Evolutionary conservation across 2,888 invertebrate genomes (phyloP).

Genomic region (Rotaria magnacalcarata): DNA sequence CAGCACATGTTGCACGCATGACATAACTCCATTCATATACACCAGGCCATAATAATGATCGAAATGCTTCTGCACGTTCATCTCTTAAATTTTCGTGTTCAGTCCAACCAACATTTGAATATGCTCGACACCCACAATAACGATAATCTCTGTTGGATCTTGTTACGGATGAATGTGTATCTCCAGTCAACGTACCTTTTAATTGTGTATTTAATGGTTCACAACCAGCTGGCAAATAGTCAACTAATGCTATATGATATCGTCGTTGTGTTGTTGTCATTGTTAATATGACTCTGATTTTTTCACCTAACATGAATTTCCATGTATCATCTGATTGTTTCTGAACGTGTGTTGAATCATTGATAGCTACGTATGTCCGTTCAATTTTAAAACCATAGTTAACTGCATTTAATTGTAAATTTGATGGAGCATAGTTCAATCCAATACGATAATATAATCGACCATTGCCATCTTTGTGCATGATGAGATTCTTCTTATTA

Average conservation of each 20-base stretch:
- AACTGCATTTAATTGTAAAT: conserved; percentile 29
- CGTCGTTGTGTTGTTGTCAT: conserved; percentile 32
- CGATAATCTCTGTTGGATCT: background rate
- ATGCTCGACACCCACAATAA: background rate
- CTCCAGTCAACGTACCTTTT: background rate
- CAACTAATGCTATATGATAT: conserved; percentile 29
- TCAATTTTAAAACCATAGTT: conserved; percentile 34
- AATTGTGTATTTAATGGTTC: conserved; percentile 28
- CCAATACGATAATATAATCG: conserved; percentile 35
- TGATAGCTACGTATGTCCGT: background rate
- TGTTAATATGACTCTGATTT: conserved; percentile 26
- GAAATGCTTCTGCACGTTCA: conserved; percentile 30
- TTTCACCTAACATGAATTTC: conserved; percentile 30
- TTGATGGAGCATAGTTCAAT: conserved; percentile 30
- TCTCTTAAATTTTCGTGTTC: conserved; percentile 28
- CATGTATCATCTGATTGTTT: conserved; percentile 30
- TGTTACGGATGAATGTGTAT: conserved; percentile 15
- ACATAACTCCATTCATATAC: conserved; percentile 4
- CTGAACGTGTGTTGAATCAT: conserved; percentile 19
- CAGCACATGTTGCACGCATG: conserved; percentile 24
- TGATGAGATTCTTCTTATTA: background rate
- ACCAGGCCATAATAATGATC: conserved; percentile 8
- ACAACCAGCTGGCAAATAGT: conserved; percentile 33
- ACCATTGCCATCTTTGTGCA: background rate
- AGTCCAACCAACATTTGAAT: background rate